Base-by-base conservation (phyloP, 2,113 vertebrate species). In the Megaleporinus macrocephalus region DNA sequence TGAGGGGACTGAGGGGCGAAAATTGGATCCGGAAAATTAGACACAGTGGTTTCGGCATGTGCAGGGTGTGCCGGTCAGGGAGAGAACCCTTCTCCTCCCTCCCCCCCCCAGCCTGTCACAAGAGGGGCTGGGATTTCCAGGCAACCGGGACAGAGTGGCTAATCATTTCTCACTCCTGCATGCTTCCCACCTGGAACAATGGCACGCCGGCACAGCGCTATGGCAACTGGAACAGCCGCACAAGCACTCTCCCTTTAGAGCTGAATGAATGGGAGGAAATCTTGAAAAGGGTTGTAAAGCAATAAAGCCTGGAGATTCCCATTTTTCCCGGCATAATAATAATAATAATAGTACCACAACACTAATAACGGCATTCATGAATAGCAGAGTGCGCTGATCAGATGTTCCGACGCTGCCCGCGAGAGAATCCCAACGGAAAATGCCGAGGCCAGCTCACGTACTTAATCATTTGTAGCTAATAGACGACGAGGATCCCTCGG, bases 151-250 rank as follows among this genome's bases (percentile, higher is more conserved):
- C 79, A 84, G 92, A 93, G 84, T 89, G 89, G 83, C 86, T 92
- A 95, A 94, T 93, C 53, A 96, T 95, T 90, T 93, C 88, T 89
- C 88, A 90, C 80, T 93, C 91, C 84, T 89, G 80, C 80, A 85
- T 85, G 86, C 89, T 93, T 95, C 91, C 93, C 93, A 95, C 95
- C 95, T 95, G 94, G 90, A 89, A 96, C 95, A 95, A 95, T 95
- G 93, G 88, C 91, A 86, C 89, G 86, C 22, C 22, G 88, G 26
- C 22, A 74, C 73, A 89, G 86, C 79, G 72, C 92, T 95, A 94
- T 94, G 93, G 93, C 92, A 95, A 96, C 95, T 78, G 83, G 49
- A 87, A 84, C 89, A 83, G 85, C 82, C 27, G 90, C 77, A 87
- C 86, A 95, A 92, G 88, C 90, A 88, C 89, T 91, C 81, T 85